Conservation (phyloP, 2,797 vertebrate species). For the Picus viridis region DNA sequence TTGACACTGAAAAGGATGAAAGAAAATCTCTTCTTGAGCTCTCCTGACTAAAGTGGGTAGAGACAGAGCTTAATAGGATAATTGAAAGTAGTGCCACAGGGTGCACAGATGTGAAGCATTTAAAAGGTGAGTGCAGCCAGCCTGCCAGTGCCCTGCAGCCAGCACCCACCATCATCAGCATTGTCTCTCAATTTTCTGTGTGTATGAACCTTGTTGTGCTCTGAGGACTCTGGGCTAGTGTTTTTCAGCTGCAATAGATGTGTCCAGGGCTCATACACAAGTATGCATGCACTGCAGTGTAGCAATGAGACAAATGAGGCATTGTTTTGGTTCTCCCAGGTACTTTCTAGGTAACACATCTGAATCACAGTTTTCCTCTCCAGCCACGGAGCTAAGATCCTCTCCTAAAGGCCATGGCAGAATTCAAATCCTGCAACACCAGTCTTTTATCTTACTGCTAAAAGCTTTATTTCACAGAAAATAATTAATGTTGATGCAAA, state of each 20-base stretch:
- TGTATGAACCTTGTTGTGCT: background rate
- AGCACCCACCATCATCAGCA: background rate
- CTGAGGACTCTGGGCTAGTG: background rate
- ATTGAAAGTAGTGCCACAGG: constrained; percentile 17
- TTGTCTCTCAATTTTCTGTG: background rate
- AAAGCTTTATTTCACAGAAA: background rate
- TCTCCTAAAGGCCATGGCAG: background rate
- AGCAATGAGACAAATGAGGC: background rate
- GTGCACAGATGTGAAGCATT: background rate
- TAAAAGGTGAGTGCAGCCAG: background rate
- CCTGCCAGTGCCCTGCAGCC: background rate
- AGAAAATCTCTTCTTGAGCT: background rate
- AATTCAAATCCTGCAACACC: background rate
- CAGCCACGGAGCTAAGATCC: background rate
- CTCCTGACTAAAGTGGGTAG: background rate
- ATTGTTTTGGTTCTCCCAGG: background rate
- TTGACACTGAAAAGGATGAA: background rate
- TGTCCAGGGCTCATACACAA: background rate
- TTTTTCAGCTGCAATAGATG: background rate
- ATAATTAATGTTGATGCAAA: background rate
- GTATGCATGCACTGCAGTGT: fast-evolving
- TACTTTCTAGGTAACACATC: background rate
- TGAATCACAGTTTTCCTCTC: background rate
- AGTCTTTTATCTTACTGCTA: background rate
- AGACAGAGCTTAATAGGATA: constrained; percentile 8